phyloP scores from a whole-genome alignment of 2,888 invertebrate genomes.

The Nomada ferruginata region DNA sequence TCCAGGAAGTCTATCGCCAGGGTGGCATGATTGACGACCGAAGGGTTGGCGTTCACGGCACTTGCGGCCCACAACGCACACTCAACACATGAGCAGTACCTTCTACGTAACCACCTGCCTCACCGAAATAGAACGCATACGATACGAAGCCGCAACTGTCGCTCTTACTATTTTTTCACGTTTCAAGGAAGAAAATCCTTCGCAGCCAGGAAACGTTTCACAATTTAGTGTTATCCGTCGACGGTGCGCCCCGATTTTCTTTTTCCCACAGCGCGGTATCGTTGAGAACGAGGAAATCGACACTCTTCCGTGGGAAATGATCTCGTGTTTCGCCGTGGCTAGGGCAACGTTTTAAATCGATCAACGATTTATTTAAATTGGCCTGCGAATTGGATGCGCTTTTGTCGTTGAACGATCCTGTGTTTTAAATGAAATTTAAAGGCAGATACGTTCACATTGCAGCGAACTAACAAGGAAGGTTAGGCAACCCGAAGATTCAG shows the following conservation, averaged over 20 bases:
- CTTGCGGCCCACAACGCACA: conserved; percentile 64
- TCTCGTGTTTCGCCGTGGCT: no score
- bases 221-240: background rate
- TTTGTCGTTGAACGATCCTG: no score
- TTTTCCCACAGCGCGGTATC: background rate
- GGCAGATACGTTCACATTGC: no score
- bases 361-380: no score
- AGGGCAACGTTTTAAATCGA: no score
- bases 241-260: background rate
- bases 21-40: conserved; percentile 67
- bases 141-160: conserved; percentile 5
- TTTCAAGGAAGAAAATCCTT: background rate
- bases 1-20: conserved; percentile 61
- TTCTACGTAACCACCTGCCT: conserved; percentile 66
- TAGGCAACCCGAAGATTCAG: no score
- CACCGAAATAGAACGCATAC: conserved; percentile 62
- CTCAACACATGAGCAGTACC: conserved; percentile 59
- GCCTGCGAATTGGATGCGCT: no score
- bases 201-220: background rate
- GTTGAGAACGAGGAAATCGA: background rate
- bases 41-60: conserved; percentile 65
- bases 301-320: background rate
- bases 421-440: no score
- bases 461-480: no score
- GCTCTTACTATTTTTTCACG: conserved; percentile 15